Conservation (phyloP, 2,113 vertebrate species). For the Halichoeres trimaculatus region DNA sequence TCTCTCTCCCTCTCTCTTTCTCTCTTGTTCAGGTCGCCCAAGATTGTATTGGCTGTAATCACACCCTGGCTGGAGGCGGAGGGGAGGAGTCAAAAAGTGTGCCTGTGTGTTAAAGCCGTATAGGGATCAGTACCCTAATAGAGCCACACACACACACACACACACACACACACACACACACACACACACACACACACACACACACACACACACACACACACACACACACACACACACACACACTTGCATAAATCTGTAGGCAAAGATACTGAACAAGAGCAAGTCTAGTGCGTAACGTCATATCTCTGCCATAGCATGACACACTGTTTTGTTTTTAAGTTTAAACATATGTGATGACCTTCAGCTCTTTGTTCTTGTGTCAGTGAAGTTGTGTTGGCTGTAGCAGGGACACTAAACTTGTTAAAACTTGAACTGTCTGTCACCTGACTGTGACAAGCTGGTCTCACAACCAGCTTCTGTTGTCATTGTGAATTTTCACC, state of each 20-base stretch:
- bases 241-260: too few species aligned
- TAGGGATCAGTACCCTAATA: conserved; percentile 40
- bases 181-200: conserved; percentile 16
- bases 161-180: conserved; percentile 14
- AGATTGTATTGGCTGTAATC: conserved; percentile 75
- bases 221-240: too few species aligned
- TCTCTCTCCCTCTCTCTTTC: conserved; percentile 35
- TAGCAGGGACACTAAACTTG: conserved; percentile 9
- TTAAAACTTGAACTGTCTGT: conserved; percentile 43
- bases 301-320: too few species aligned
- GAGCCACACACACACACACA: conserved; percentile 22
- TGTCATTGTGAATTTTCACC: conserved; percentile 10
- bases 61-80: conserved; percentile 62
- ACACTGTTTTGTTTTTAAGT: neutral
- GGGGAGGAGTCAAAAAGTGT: conserved; percentile 75
- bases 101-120: conserved; percentile 57
- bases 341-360: neutral
- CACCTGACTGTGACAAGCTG: conserved; percentile 40
- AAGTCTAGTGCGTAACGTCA: neutral
- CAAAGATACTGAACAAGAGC: neutral
- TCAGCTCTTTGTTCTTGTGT: conserved; percentile 1
- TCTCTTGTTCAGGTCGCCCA: conserved; percentile 63
- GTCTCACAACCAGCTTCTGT: conserved; percentile 9
- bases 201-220: neutral
- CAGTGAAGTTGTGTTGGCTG: conserved; percentile 14